phyloP scores from a whole-genome alignment of 2,888 invertebrate species.

The Lysandra bellargus region DNA sequence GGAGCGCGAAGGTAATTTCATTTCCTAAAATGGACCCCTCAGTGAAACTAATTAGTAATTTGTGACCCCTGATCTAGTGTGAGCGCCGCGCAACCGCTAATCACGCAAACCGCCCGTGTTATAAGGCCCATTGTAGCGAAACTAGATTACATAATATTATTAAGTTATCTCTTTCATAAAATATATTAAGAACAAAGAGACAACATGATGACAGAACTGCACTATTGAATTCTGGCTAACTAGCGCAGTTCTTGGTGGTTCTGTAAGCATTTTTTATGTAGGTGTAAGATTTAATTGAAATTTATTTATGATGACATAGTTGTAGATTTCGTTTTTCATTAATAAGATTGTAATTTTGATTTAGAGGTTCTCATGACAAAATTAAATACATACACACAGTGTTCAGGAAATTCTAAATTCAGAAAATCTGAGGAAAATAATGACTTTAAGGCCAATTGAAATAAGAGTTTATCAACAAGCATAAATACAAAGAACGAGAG shows the following conservation, averaged over 20 bases:
- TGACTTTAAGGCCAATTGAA: too few relatives aligned
- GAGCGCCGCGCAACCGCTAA: too few relatives aligned
- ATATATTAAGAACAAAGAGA: not conserved
- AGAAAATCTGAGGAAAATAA: too few relatives aligned
- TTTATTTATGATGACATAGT: slow-evolving; percentile 23
- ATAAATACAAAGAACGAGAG: not conserved
- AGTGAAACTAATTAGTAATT: too few relatives aligned
- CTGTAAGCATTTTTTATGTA: not conserved
- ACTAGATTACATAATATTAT: not conserved
- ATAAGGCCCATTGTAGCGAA: not conserved
- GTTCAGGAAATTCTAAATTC: not conserved
- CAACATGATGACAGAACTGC: not conserved
- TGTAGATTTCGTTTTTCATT: slow-evolving; percentile 2
- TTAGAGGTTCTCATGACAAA: not conserved
- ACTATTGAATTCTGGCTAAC: not conserved
- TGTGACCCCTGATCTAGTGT: too few relatives aligned
- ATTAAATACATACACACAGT: not conserved
- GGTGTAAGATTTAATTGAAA: slow-evolving; percentile 4
- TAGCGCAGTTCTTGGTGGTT: not conserved
- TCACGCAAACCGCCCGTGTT: too few relatives aligned
- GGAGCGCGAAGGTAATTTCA: too few relatives aligned
- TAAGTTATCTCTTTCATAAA: not conserved
- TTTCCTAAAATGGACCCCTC: too few relatives aligned
- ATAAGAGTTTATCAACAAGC: too few relatives aligned
- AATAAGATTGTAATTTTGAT: slow-evolving; percentile 24